Base-by-base conservation (phyloP, 2,797 vertebrate genomes). In the Amphiprion clarkii region DNA sequence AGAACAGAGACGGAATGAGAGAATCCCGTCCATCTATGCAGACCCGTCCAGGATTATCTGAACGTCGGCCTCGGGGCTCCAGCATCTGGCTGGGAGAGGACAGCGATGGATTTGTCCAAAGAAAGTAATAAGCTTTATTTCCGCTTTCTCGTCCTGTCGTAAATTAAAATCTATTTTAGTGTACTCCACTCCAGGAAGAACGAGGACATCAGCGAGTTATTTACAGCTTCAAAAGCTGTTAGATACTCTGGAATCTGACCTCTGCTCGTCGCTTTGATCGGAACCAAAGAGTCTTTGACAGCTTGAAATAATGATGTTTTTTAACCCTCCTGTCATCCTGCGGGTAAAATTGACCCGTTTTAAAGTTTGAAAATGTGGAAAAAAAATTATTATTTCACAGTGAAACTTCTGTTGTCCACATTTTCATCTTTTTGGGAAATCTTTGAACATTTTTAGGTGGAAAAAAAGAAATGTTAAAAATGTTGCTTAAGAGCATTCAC, bases 121-220 rank as follows among this genome's bases (percentile, higher is more conserved):
- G 54, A 67, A 67, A 59, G 59, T 53, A 67, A 74, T 73, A 46
- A 16, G 42, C n/a, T 69, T 66, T 69, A 23, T 75, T 56, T 21
- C 33, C 17, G 29, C 39, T 31, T 70, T 67, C 51, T 53, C 5
- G 3, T 73, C 21, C 53, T 55, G 58, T 64, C 21, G 36, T 81
- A 84, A 84, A 81, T 85, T 67, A 74, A 76, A 81, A 78, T 81
- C 69, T 83, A 83, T 83, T 88, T 88, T 77, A 62, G 67, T 78
- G 65, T 62, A 46, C 54, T 61, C 46, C 60, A 36, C 52, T 79
- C 63, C 23, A 23, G 60, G 62, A 78, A 69, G 59, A 82, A 83
- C 6, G 27, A 76, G 78, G 80, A 78, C 76, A 82, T 79, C 67
- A 74, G 67, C 56, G 81, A 79, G 80, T 76, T 86, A 86, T 89